Base-by-base conservation (phyloP, 64 coral and sea anemone genomes). In the Actinia equina region DNA sequence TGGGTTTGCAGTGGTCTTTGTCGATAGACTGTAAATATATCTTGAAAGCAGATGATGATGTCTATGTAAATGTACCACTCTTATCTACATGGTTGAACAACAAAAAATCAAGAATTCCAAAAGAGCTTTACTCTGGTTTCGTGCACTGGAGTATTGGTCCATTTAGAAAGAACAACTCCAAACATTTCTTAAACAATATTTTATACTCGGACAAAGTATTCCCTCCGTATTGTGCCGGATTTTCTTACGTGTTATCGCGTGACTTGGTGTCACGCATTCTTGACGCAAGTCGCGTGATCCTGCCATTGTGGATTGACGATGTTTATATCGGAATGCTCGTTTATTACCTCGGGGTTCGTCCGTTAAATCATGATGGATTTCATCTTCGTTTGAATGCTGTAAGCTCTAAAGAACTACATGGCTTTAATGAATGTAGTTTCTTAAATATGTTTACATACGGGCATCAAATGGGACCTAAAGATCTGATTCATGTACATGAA, bases 1-100 rank as follows among this genome's bases (percentile, higher is more conserved):
- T 79, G 67, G 87, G 51, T 79, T 63, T 88, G 52, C 43, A 70
- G 42, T 88, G 87, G 87, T 74, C 52, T 23, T 42, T 61, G 20
- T 44, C 46, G 11, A 41, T 80, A 16, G 44, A 88, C 19, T 79
- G 71, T 41, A 44, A 88, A 52, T 88, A 78, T 49, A 42, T 88
- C 25, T 59, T 88, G 49, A 88, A 88, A 56, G 87, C 76, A n/a
- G 87, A 88, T 44, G 87, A 88, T 56, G 87, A 88, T 80, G 53
- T 88, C 12, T 88, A 88, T 80, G 53, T 61, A 60, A 77, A 88
- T 54, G 54, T 81, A 7, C 87, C 87, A 56, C 22, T 15, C 8
- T 15, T 88, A 2, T 23, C 79, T 1, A 4, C 6, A 5, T 88
- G 70, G 70, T 23, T 88, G 30, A 18, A 26, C 3, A 53, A 55